A percentile compares a stretch with the other conserved stretches of the same genome.
Conservation (phyloP, 92 coral and sea anemone genomes). For the Metridium senile region DNA sequence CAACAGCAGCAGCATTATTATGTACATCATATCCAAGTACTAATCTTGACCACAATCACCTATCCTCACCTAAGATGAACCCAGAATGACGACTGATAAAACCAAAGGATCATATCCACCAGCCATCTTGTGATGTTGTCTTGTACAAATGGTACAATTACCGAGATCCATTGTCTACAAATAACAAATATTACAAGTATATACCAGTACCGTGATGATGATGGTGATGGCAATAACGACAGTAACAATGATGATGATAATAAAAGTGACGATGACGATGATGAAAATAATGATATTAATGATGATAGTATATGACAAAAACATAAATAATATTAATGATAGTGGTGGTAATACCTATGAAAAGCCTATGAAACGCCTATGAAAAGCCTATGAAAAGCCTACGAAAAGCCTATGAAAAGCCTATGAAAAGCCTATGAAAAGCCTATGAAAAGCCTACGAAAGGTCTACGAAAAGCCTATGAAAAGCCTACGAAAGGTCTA, state of each 20-base stretch:
- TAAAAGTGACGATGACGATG: background rate
- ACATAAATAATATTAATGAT: background rate
- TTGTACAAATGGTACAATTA: slow-evolving; percentile 40
- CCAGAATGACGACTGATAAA: slow-evolving; percentile 26
- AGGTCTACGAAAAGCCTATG: too few relatives aligned
- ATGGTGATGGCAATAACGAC: background rate
- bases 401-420: too few relatives aligned
- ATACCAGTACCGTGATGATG: background rate
- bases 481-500: too few relatives aligned
- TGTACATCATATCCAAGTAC: too few relatives aligned
- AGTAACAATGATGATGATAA: background rate
- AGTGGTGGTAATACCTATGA: background rate
- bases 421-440: too few relatives aligned
- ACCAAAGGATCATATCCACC: slow-evolving; percentile 54
- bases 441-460: too few relatives aligned
- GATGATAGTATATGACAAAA: too few relatives aligned
- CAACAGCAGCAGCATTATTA: too few relatives aligned
- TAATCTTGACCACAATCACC: too few relatives aligned
- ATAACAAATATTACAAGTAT: background rate
- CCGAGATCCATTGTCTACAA: slow-evolving; percentile 23
- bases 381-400: too few relatives aligned
- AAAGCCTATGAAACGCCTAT: too few relatives aligned
- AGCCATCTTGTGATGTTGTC: slow-evolving; percentile 41
- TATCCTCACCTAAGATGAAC: background rate
- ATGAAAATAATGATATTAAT: background rate